A percentile compares a stretch with the other conserved stretches of the same genome.
phyloP scores from a whole-genome alignment of 1,140 invertebrate species.

The Drosophila hydei region DNA sequence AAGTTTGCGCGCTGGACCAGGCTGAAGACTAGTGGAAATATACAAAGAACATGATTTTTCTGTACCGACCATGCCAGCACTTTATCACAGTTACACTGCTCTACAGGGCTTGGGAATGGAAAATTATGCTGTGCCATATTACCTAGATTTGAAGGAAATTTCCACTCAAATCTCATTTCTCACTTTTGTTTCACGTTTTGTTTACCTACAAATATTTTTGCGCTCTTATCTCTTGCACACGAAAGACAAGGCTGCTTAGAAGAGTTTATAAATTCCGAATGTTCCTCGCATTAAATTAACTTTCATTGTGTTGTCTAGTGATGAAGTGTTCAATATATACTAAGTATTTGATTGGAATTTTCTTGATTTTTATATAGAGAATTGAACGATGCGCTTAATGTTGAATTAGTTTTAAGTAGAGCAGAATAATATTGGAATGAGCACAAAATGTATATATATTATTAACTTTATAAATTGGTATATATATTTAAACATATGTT shows the following conservation, averaged over 20 bases:
- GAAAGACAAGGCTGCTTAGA: neutral
- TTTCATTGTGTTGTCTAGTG: neutral
- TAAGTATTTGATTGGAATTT: too few species aligned
- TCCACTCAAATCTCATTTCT: slow-evolving; percentile 5
- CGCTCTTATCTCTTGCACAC: neutral
- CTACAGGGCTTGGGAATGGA: neutral
- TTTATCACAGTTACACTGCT: slow-evolving; percentile 1
- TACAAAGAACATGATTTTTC: neutral
- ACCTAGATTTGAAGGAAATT: neutral
- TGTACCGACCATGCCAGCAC: neutral
- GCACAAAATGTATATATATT: too few species aligned
- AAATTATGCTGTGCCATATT: too few species aligned
- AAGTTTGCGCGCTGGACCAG: slow-evolving; percentile 10
- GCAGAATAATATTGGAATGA: too few species aligned
- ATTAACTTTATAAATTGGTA: too few species aligned
- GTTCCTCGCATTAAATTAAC: neutral
- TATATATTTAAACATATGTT: neutral
- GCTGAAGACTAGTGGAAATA: slow-evolving; percentile 7
- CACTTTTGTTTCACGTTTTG: neutral
- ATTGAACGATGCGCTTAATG: too few species aligned
- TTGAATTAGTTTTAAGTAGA: too few species aligned
- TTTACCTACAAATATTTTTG: neutral
- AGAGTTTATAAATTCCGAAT: neutral
- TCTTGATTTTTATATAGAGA: too few species aligned
- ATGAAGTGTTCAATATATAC: too few species aligned